Conservation (phyloP, 2,113 vertebrate species). For the Antigone vipio region DNA sequence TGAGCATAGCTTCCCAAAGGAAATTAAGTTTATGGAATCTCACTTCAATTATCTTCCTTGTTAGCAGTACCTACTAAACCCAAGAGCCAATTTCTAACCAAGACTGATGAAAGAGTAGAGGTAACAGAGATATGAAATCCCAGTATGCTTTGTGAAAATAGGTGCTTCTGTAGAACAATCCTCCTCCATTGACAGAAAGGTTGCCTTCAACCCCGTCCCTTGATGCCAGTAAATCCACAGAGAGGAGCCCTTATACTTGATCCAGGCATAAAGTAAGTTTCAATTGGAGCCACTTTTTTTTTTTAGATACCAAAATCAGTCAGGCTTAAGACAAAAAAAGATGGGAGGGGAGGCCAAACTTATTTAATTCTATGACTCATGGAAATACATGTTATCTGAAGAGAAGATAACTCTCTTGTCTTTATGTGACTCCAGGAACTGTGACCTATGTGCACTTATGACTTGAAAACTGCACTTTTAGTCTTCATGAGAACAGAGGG, state of each 20-base stretch:
- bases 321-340: neutral
- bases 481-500: neutral
- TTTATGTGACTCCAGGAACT: neutral
- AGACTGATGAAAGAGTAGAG: neutral
- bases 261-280: neutral
- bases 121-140: neutral
- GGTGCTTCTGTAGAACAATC: neutral
- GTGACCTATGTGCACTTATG: neutral
- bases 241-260: neutral
- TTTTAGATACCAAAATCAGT: neutral
- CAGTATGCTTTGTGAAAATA: neutral
- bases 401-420: neutral
- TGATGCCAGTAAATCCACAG: neutral
- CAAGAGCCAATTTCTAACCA: neutral
- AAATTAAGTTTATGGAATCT: neutral
- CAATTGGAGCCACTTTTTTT: neutral
- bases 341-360: neutral
- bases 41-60: neutral
- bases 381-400: neutral
- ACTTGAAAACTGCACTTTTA: neutral
- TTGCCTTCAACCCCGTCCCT: neutral
- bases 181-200: neutral
- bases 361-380: neutral
- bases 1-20: neutral
- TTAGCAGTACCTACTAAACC: neutral